Percentiles rank a stretch among this genome's conserved stretches.
phyloP scores from a whole-genome alignment of 2,888 invertebrate genomes.

The Stenodera caucasica region DNA sequence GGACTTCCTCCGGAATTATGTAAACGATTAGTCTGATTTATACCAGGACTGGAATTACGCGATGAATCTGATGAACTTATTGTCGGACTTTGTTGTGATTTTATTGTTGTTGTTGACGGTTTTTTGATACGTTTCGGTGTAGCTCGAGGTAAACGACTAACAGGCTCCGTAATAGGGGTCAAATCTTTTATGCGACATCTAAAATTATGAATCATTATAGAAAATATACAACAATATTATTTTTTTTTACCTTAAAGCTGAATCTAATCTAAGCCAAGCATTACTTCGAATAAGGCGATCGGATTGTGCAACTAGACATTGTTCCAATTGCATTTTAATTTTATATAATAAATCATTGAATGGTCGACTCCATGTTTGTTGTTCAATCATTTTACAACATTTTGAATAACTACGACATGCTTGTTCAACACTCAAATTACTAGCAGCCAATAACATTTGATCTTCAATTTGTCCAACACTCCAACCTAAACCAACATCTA shows the following conservation, averaged over 20 bases:
- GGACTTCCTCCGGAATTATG: constrained; percentile 48
- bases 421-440: constrained; percentile 77
- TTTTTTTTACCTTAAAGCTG: constrained; percentile 40
- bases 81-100: constrained; percentile 52
- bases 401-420: constrained; percentile 77
- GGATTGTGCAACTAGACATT: constrained; percentile 71
- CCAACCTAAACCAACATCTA: constrained; percentile 73
- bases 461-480: constrained; percentile 77
- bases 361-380: constrained; percentile 47
- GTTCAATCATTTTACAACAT: constrained; percentile 50
- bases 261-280: constrained; percentile 67
- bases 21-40: constrained; percentile 41
- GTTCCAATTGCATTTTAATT: constrained; percentile 68
- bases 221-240: constrained; percentile 1
- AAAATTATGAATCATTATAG: constrained; percentile 33
- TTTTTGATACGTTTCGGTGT: constrained; percentile 44
- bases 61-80: constrained; percentile 62
- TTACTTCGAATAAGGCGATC: constrained; percentile 65
- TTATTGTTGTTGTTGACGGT: constrained; percentile 46
- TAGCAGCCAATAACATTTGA: constrained; percentile 76
- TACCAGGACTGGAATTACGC: constrained; percentile 68
- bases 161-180: constrained; percentile 56
- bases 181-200: constrained; percentile 67
- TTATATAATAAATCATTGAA: constrained; percentile 61
- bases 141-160: constrained; percentile 44